phyloP scores from a whole-genome alignment of 1,140 invertebrate genomes.

The Tigriopus japonicus region DNA sequence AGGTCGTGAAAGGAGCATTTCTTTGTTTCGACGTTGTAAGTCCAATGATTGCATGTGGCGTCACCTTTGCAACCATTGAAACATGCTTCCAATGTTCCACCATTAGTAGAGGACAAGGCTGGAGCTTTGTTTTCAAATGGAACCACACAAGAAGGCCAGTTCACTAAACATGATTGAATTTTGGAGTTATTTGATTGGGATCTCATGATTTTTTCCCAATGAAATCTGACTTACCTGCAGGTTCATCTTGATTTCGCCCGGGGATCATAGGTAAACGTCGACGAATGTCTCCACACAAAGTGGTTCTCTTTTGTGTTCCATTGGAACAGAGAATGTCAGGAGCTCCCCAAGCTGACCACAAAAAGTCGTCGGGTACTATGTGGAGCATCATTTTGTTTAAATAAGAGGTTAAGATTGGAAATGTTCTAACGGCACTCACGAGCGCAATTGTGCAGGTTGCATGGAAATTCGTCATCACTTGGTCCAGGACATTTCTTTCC shows the following conservation, averaged over 20 bases:
- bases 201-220: too few relatives aligned
- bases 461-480: neutral
- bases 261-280: neutral
- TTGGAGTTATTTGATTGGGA: too few relatives aligned
- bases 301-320: neutral
- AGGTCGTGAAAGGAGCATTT: neutral
- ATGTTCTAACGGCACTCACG: too few relatives aligned
- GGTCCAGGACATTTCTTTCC: slow-evolving; percentile 22
- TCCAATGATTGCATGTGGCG: neutral
- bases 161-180: neutral
- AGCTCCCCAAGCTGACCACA: neutral
- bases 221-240: neutral
- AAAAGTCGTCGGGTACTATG: neutral
- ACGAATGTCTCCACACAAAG: neutral
- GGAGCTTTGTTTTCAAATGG: neutral
- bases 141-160: neutral
- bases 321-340: neutral
- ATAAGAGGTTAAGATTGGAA: slow-evolving; percentile 4
- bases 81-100: neutral
- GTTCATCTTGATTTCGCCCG: neutral
- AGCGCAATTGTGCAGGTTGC: slow-evolving; percentile 4
- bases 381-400: neutral
- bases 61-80: neutral
- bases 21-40: neutral
- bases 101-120: neutral